A percentile compares a stretch with the other conserved stretches of the same genome.
Evolutionary conservation across 2,797 vertebrate genomes (phyloP).

Genomic region (Microcaecilia unicolor): DNA sequence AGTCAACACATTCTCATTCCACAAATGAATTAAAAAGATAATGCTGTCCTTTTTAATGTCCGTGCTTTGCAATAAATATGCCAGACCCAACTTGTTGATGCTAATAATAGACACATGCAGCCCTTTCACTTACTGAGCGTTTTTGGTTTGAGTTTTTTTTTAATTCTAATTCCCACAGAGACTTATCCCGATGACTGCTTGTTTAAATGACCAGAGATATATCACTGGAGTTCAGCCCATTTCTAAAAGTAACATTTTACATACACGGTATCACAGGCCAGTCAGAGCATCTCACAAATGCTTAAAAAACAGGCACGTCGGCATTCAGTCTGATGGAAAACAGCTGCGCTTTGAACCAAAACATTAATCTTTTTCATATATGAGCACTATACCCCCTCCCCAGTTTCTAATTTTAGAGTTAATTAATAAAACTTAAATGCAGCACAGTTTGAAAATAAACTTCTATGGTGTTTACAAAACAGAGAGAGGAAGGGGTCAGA

Average conservation of each 20-base stretch:
- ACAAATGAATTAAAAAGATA: constrained; percentile 39
- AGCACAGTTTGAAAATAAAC: too few relatives aligned
- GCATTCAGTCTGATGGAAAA: constrained; percentile 12
- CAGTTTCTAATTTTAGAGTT: too few relatives aligned
- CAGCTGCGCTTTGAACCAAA: constrained; percentile 23
- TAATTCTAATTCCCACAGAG: constrained; percentile 55
- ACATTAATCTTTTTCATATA: neutral
- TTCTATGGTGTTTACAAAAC: too few relatives aligned
- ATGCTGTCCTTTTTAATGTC: constrained; percentile 34
- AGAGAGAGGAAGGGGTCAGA: too few relatives aligned
- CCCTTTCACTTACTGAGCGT: constrained; percentile 23
- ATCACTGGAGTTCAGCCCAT: constrained; percentile 36
- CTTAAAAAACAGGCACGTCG: neutral
- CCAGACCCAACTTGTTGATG: constrained; percentile 31
- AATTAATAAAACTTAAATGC: too few relatives aligned
- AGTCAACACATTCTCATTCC: too few relatives aligned
- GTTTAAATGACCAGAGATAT: constrained; percentile 35
- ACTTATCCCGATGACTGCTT: constrained; percentile 27
- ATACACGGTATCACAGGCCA: constrained; percentile 10
- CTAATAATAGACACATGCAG: constrained; percentile 47
- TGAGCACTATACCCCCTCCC: too few relatives aligned
- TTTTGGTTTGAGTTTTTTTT: too few relatives aligned
- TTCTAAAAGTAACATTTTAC: constrained; percentile 31
- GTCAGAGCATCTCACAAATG: neutral
- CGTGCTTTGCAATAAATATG: constrained; percentile 38